phyloP scores from a whole-genome alignment of 2,888 invertebrate species.

The Lathronympha strigana region DNA sequence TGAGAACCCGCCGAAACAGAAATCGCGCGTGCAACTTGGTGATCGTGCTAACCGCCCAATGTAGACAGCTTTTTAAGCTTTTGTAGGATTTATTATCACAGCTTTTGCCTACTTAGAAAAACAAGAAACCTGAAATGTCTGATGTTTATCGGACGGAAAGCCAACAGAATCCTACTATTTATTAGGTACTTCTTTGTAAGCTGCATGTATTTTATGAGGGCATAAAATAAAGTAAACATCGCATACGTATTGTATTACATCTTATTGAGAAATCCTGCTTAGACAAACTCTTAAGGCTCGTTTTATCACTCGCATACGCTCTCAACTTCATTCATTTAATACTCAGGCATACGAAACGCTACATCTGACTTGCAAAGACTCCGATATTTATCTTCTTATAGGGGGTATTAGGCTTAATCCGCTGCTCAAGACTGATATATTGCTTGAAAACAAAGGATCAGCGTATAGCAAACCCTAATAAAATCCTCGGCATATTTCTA shows the following conservation, averaged over 20 bases:
- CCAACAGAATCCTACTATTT: too few relatives aligned
- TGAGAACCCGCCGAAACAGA: too few relatives aligned
- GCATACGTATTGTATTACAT: background rate
- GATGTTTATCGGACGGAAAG: too few relatives aligned
- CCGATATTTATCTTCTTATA: slow-evolving; percentile 69
- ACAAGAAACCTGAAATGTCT: too few relatives aligned
- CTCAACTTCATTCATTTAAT: slow-evolving; percentile 14
- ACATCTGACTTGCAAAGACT: slow-evolving; percentile 47
- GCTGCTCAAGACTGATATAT: slow-evolving; percentile 72
- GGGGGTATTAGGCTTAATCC: slow-evolving; percentile 68
- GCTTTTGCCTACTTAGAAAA: too few relatives aligned
- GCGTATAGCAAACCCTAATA: slow-evolving; percentile 52
- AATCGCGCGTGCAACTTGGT: too few relatives aligned
- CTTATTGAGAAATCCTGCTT: background rate
- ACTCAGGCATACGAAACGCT: slow-evolving; percentile 21
- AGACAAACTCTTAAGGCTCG: background rate
- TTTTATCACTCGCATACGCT: background rate
- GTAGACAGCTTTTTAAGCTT: too few relatives aligned
- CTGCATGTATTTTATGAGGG: too few relatives aligned
- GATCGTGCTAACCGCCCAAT: too few relatives aligned
- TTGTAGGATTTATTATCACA: too few relatives aligned
- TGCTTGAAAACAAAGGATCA: slow-evolving; percentile 66
- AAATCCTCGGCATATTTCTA: slow-evolving; percentile 45
- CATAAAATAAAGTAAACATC: too few relatives aligned
- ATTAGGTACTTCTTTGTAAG: too few relatives aligned